These are phyloP conservation scores for Cistogaster globosa DNA, from an alignment of 2,888 invertebrate species.

Conservation along the genomic window DNA sequence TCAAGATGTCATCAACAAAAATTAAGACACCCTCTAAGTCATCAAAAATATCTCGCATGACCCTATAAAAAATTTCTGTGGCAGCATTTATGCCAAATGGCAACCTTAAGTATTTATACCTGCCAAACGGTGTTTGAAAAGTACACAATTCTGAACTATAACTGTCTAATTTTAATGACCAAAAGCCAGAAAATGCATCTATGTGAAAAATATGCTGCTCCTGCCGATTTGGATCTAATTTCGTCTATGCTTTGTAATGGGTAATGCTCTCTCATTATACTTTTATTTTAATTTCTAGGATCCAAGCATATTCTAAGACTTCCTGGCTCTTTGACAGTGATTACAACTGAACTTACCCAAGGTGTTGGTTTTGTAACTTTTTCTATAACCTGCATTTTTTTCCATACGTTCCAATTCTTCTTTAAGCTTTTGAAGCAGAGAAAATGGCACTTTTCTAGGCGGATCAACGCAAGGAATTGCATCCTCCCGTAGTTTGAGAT, in stretches of 20 bases:
- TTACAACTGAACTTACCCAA: slow-evolving; percentile 5
- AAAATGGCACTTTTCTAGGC: not conserved
- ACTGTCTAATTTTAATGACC: slow-evolving; percentile 11
- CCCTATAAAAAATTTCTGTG: slow-evolving; percentile 45
- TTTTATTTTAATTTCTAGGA: no score
- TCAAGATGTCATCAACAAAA: not conserved
- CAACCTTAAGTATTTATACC: slow-evolving; percentile 39
- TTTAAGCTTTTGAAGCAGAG: slow-evolving; percentile 8
- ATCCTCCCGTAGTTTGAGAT: slow-evolving; percentile 4
- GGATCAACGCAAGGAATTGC: not conserved
- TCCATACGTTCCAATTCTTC: not conserved
- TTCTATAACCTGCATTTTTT: slow-evolving; percentile 1
- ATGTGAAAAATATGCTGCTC: slow-evolving; percentile 46
- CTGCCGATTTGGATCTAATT: slow-evolving; percentile 40
- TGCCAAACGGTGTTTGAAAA: slow-evolving; percentile 54
- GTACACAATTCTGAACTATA: slow-evolving; percentile 31
- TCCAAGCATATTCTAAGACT: not conserved
- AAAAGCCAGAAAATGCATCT: slow-evolving; percentile 38
- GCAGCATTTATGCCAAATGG: slow-evolving; percentile 47
- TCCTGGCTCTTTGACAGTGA: slow-evolving; percentile 8
- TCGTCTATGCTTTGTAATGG: slow-evolving; percentile 48
- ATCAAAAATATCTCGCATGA: slow-evolving; percentile 40
- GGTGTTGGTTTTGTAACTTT: slow-evolving; percentile 8
- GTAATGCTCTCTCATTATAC: no score
- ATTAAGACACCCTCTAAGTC: slow-evolving; percentile 12